Conservation (phyloP, 92 coral and sea anemone genomes). For the Zoanthus solanderi region DNA sequence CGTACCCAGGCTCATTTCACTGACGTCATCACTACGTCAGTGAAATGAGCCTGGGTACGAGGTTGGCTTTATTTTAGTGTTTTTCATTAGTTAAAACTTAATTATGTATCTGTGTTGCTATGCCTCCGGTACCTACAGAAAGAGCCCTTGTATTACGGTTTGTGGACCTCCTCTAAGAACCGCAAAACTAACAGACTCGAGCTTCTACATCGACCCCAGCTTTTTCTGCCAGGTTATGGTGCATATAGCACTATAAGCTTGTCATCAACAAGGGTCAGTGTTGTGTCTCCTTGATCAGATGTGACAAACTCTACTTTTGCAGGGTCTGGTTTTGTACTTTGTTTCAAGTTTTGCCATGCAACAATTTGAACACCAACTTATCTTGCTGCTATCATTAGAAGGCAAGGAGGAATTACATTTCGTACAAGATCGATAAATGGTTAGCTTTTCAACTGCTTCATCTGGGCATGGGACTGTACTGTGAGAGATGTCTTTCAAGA, state of each 20-base stretch:
- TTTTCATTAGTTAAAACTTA: no score
- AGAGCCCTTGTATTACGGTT: no score
- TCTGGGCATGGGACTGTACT: conserved; percentile 13
- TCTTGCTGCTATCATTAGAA: conserved; percentile 43
- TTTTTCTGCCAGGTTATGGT: background rate
- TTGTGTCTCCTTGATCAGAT: conserved; percentile 37
- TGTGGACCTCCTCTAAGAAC: no score
- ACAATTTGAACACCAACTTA: conserved; percentile 36
- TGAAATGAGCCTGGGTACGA: no score
- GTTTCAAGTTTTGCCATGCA: conserved; percentile 41
- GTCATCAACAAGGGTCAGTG: conserved; percentile 51
- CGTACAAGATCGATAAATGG: conserved; percentile 49
- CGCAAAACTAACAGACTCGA: no score
- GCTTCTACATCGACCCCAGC: no score
- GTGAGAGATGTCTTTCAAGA: no score
- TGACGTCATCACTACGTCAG: no score
- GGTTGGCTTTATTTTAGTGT: no score
- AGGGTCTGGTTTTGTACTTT: conserved; percentile 34
- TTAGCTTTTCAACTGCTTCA: conserved; percentile 54
- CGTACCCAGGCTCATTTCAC: no score
- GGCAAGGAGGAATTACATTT: conserved; percentile 56
- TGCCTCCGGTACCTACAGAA: no score
- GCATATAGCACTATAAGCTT: conserved; percentile 30
- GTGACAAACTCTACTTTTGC: conserved; percentile 42
- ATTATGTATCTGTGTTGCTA: no score